Percentiles rank a stretch among this genome's conserved stretches.
Conservation (phyloP, 1,140 invertebrate genomes). For the Drosophila ananassae region DNA sequence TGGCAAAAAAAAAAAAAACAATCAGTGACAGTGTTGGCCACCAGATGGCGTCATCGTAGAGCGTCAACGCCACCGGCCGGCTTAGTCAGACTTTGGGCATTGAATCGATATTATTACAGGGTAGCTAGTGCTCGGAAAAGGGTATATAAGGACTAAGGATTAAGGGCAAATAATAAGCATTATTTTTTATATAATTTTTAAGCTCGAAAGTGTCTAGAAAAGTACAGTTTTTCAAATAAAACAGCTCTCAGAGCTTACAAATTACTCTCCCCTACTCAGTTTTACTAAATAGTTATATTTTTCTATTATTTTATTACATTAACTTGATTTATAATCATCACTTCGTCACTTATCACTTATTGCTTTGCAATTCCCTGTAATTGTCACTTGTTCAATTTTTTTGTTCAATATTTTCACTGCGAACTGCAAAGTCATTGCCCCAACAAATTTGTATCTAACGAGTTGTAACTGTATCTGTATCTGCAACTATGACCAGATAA, state of each 20-base stretch:
- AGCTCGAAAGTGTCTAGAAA: too few species aligned
- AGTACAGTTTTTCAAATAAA: too few species aligned
- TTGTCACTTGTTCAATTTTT: neutral
- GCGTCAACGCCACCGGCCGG: constrained; percentile 56
- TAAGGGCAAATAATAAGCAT: neutral
- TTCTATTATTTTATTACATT: too few species aligned
- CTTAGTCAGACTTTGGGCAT: constrained; percentile 44
- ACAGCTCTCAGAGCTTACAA: too few species aligned
- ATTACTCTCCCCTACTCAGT: too few species aligned
- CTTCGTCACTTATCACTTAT: too few species aligned
- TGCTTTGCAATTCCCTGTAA: neutral
- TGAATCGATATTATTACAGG: constrained; percentile 55
- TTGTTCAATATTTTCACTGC: too few species aligned
- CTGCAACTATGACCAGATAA: constrained; percentile 23
- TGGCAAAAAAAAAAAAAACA: constrained; percentile 16
- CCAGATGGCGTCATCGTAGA: constrained; percentile 68
- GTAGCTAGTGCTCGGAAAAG: neutral
- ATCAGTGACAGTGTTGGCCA: constrained; percentile 60
- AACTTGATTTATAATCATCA: too few species aligned
- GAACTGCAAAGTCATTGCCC: constrained; percentile 25
- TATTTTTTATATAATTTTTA: neutral
- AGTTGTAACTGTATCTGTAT: constrained; percentile 3
- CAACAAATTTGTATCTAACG: constrained; percentile 1
- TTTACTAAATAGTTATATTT: too few species aligned
- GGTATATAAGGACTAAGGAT: neutral